phyloP scores from a whole-genome alignment of 2,113 vertebrate genomes.

The Amphilophus citrinellus region DNA sequence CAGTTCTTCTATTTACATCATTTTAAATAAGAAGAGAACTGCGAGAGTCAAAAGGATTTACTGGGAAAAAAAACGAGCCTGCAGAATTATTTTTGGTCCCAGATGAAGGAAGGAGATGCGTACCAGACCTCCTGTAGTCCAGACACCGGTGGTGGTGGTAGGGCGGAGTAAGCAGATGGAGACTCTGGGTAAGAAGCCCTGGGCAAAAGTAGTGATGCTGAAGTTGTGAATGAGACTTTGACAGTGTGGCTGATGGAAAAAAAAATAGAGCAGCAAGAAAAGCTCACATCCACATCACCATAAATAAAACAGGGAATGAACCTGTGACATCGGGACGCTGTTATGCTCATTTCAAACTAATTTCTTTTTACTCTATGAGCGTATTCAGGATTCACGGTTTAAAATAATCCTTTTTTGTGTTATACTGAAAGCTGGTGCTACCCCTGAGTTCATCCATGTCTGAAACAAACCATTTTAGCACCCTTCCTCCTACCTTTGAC shows the following conservation, averaged over 20 bases:
- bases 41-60: neutral
- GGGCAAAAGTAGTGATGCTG: neutral
- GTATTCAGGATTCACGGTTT: neutral
- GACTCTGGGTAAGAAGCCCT: too few relatives aligned
- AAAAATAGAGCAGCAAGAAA: neutral
- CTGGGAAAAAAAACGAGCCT: neutral
- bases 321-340: neutral
- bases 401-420: neutral
- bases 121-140: too few relatives aligned
- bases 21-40: neutral
- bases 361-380: neutral
- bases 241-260: neutral
- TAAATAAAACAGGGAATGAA: fast-evolving
- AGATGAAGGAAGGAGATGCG: neutral
- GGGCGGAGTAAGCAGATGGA: too few relatives aligned
- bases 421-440: neutral
- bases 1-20: neutral
- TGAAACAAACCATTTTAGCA: neutral
- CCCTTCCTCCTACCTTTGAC: neutral
- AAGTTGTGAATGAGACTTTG: neutral
- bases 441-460: neutral
- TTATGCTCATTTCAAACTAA: neutral
- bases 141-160: too few relatives aligned
- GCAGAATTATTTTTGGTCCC: neutral
- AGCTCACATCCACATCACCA: neutral